Evolutionary conservation across 2,113 vertebrate genomes (phyloP), one percentile per base, ranked within the genome.

Genomic region (Cyphomyrus plagiostoma): DNA sequence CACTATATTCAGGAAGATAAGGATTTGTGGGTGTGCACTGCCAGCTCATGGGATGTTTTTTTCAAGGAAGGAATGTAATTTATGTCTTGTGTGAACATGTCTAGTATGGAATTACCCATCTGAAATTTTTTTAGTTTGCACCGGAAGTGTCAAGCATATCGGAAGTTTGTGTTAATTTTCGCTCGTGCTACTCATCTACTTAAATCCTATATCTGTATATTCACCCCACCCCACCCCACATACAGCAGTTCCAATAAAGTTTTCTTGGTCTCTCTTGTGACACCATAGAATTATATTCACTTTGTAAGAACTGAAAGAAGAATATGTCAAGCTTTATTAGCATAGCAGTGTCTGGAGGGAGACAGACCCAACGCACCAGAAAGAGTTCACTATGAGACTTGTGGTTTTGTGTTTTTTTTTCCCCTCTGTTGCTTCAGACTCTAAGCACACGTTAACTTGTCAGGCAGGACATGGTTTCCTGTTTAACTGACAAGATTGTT

Each of bases 391-490:
- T 21, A 2, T 10, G 35, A 62, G 42, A 62, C n/a, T n/a, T 85
- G 89, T 53, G 89, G 77, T 85, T 92, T 90, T 82, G 84, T 19
- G 74, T 6, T 26, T 4, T 74, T 70, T 90, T 91, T 90, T 86
- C 56, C 15, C 77, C 53, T 50, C 10, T 49, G 2, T 70, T 53
- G 45, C 88, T 50, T 89, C 49, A 56, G 17, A 10, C 23, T 8
- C 52, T 30, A 39, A 21, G 5, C 19, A 50, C 1, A 30, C 11
- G 7, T 23, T 21, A 89, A 90, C 35, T 35, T 35, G 35, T 35
- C 35, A 35, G 35, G 35, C 77, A 84, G 85, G 89, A 89, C 26
- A 77, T 6, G 19, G 35, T 35, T 35, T 15, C 46, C 21, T 50
- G 23, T 10, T 86, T 86, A 86, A 52, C 84, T 86, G 84, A 86